Evolutionary conservation across 2,888 invertebrate genomes (phyloP).

Genomic region (Mactromeris polynyma): DNA sequence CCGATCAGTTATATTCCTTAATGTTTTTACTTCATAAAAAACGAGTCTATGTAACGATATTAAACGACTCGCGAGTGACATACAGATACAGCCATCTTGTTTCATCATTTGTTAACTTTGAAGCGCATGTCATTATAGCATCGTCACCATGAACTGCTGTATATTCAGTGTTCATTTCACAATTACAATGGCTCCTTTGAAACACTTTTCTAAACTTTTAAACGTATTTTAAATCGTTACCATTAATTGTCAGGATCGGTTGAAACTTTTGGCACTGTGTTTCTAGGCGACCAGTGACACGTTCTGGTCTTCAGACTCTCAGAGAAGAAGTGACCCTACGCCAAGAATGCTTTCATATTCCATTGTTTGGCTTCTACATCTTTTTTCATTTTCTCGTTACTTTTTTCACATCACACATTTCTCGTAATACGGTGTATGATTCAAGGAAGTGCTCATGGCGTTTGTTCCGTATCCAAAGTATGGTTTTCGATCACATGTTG

Average conservation of each 20-base stretch:
- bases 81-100: too few relatives aligned
- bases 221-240: neutral
- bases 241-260: neutral
- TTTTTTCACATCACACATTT: constrained; percentile 78
- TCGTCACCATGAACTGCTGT: too few relatives aligned
- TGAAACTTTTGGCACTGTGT: neutral
- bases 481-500: constrained; percentile 81
- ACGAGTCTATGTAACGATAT: too few relatives aligned
- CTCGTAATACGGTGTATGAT: constrained; percentile 80
- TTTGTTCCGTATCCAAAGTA: constrained; percentile 77
- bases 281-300: neutral
- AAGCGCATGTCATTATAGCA: too few relatives aligned
- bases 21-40: too few relatives aligned
- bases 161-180: too few relatives aligned
- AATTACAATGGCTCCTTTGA: too few relatives aligned
- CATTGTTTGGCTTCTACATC: neutral
- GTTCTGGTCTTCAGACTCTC: neutral
- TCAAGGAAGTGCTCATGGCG: constrained; percentile 76
- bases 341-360: neutral
- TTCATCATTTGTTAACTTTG: too few relatives aligned
- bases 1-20: too few relatives aligned
- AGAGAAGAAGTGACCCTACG: neutral
- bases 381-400: too few relatives aligned
- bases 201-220: neutral
- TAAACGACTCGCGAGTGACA: too few relatives aligned